A percentile compares a stretch with the other conserved stretches of the same genome.
These are phyloP conservation scores for Sebastes wilsoni DNA, from an alignment of 2,797 vertebrate genomes.

Conservation along the genomic window DNA sequence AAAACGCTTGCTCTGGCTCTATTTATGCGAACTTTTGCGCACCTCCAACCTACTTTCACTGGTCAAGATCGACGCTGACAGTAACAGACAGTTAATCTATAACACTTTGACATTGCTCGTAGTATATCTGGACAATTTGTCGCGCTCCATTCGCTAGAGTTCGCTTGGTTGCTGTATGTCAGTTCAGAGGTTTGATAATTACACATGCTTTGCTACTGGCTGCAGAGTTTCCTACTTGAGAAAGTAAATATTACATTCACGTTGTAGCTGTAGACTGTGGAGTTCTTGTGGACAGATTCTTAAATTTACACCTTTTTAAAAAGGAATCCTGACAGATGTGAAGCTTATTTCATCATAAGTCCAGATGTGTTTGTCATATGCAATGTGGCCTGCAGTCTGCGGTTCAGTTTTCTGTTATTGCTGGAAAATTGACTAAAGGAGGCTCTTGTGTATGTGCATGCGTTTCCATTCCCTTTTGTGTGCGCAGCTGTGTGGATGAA, in stretches of 20 bases:
- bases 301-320: background rate
- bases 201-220: background rate
- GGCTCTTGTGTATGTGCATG: background rate
- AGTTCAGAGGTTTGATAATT: background rate
- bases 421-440: background rate
- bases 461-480: slow-evolving; percentile 17
- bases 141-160: too few relatives aligned
- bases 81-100: too few relatives aligned
- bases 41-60: too few relatives aligned
- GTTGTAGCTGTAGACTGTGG: background rate
- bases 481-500: background rate
- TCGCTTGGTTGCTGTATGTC: too few relatives aligned
- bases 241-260: background rate
- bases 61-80: too few relatives aligned
- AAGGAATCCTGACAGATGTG: background rate
- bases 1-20: too few relatives aligned
- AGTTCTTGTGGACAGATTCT: background rate
- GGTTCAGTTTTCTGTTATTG: slow-evolving; percentile 22
- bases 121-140: too few relatives aligned
- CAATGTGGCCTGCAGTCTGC: background rate
- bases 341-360: slow-evolving; percentile 12
- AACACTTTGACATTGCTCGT: too few relatives aligned
- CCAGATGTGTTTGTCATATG: slow-evolving; percentile 25
- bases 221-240: background rate
- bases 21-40: too few relatives aligned